Evolutionary conservation across 1,140 invertebrate species (phyloP).

Genomic region (Episyrphus balteatus): DNA sequence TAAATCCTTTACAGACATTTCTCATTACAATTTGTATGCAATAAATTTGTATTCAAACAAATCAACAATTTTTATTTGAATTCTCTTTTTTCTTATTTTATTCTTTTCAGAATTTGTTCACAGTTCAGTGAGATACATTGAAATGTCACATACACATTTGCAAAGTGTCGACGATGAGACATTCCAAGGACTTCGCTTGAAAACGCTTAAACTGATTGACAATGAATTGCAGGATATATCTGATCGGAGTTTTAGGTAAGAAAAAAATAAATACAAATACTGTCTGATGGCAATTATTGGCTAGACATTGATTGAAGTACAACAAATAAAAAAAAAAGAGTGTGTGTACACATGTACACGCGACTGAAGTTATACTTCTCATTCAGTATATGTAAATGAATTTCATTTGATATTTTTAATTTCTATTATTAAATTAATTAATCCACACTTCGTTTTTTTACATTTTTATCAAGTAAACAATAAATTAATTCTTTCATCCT

Average conservation of each 20-base stretch:
- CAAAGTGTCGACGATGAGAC: slow-evolving; percentile 40
- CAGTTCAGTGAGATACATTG: slow-evolving; percentile 40
- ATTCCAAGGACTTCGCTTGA: slow-evolving; percentile 37
- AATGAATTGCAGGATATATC: slow-evolving; percentile 40
- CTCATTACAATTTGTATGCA: too few species aligned
- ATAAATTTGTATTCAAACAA: too few species aligned
- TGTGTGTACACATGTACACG: too few species aligned
- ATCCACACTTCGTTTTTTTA: too few species aligned
- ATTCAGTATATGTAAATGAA: too few species aligned
- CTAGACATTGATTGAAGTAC: background rate
- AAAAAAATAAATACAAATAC: background rate
- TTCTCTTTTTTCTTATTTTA: slow-evolving; percentile 1
- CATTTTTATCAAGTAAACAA: too few species aligned
- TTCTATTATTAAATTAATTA: too few species aligned
- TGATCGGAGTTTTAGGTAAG: slow-evolving; percentile 36
- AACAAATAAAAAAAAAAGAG: too few species aligned
- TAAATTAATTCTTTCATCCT: too few species aligned
- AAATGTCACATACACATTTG: slow-evolving; percentile 41
- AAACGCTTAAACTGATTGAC: slow-evolving; percentile 43
- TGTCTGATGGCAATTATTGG: background rate
- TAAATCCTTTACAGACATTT: too few species aligned
- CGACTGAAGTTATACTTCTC: too few species aligned
- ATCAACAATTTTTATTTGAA: background rate
- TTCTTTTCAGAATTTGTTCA: slow-evolving; percentile 36
- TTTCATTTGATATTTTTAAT: too few species aligned